Evolutionary conservation across 2,797 vertebrate species (phyloP).

Genomic region (Tokudaia muenninki): DNA sequence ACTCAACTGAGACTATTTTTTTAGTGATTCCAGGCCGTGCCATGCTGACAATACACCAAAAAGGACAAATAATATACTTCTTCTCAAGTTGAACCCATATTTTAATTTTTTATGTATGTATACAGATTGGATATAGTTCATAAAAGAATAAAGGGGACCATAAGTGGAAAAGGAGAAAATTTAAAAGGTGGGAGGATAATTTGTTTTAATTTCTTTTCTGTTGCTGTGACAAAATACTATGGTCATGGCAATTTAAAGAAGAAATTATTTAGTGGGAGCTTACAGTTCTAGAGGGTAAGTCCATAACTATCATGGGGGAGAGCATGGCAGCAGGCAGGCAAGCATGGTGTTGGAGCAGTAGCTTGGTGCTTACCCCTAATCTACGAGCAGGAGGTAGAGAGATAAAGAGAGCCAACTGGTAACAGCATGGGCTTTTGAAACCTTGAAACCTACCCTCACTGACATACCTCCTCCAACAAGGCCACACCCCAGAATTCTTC

Average conservation of each 20-base stretch:
- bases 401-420: background rate
- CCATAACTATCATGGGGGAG: too few species aligned
- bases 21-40: background rate
- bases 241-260: background rate
- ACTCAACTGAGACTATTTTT: background rate
- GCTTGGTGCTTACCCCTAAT: background rate
- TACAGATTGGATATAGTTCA: background rate
- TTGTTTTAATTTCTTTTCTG: background rate
- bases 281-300: background rate
- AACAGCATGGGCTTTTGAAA: background rate
- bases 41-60: background rate
- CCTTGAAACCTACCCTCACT: background rate
- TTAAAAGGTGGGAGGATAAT: background rate
- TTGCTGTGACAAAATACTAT: background rate
- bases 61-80: background rate
- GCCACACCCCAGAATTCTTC: background rate
- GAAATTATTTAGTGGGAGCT: background rate
- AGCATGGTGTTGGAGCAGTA: too few species aligned
- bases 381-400: background rate
- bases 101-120: background rate
- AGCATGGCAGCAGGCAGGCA: background rate
- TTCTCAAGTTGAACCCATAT: background rate
- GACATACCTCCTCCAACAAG: background rate
- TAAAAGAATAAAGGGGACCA: background rate
- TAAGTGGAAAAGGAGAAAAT: background rate